These are phyloP conservation scores for Leucoma salicis DNA, from an alignment of 2,888 invertebrate species.

Conservation along the genomic window DNA sequence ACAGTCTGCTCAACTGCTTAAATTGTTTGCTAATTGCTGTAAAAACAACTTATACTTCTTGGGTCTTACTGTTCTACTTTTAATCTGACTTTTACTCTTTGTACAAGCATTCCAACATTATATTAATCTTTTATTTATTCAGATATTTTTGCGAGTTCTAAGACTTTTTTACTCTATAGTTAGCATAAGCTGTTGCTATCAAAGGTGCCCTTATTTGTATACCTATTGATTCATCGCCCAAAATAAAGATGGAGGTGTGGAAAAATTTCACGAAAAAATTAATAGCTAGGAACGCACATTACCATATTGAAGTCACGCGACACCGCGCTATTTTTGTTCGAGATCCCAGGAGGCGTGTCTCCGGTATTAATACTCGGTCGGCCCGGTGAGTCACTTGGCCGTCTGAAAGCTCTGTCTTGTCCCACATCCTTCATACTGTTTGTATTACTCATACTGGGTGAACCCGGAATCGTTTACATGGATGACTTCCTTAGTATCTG, in stretches of 20 bases:
- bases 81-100: too few relatives aligned
- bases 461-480: slow-evolving; percentile 71
- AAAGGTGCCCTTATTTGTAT: slow-evolving; percentile 16
- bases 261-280: slow-evolving; percentile 36
- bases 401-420: slow-evolving; percentile 77
- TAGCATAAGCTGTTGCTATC: slow-evolving; percentile 3
- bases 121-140: too few relatives aligned
- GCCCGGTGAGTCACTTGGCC: slow-evolving; percentile 68
- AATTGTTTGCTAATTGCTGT: slow-evolving; percentile 20
- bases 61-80: too few relatives aligned
- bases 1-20: slow-evolving; percentile 45
- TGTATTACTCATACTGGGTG: slow-evolving; percentile 72
- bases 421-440: slow-evolving; percentile 74
- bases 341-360: slow-evolving; percentile 79
- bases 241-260: slow-evolving; percentile 33
- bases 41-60: too few relatives aligned
- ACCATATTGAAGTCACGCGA: slow-evolving; percentile 71
- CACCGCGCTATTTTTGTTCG: slow-evolving; percentile 72
- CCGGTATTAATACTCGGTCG: slow-evolving; percentile 72
- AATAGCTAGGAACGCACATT: slow-evolving; percentile 45
- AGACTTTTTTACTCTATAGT: too few relatives aligned
- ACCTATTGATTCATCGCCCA: slow-evolving; percentile 32
- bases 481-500: slow-evolving; percentile 32
- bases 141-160: too few relatives aligned
- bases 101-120: too few relatives aligned